These are phyloP conservation scores for Brenthis hecate DNA, from an alignment of 2,888 invertebrate species.

Conservation along the genomic window DNA sequence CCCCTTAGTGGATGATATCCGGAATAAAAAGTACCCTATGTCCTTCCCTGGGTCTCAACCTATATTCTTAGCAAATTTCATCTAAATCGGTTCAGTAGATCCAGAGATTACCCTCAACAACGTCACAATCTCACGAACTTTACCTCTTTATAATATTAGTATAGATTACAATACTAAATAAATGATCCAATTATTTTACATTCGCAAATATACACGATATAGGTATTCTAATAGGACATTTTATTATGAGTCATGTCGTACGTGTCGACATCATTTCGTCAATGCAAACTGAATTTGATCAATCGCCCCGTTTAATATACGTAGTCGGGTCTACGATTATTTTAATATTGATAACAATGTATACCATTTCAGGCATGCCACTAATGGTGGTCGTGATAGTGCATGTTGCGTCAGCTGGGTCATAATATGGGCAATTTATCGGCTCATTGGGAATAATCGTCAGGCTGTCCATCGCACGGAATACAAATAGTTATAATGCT, in stretches of 20 bases:
- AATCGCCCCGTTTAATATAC: conserved; percentile 23
- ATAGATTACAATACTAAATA: too few species aligned
- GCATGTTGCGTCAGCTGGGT: conserved; percentile 55
- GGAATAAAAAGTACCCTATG: too few species aligned
- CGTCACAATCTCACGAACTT: too few species aligned
- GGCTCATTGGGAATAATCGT: conserved; percentile 56
- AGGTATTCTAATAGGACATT: conserved; percentile 11
- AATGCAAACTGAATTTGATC: conserved; percentile 27
- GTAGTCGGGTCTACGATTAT: conserved; percentile 28
- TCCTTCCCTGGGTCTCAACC: too few species aligned
- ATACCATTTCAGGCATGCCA: conserved; percentile 36
- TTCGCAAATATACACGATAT: conserved; percentile 7
- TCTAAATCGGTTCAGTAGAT: too few species aligned
- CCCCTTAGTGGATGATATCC: too few species aligned
- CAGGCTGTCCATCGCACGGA: conserved; percentile 41
- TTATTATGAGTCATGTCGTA: conserved; percentile 16
- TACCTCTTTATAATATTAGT: too few species aligned
- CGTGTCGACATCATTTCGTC: conserved; percentile 22
- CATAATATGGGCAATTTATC: conserved; percentile 53
- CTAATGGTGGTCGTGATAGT: conserved; percentile 63
- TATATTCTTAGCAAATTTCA: too few species aligned
- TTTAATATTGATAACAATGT: conserved; percentile 42
- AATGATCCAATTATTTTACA: not conserved
- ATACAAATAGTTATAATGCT: conserved; percentile 43
- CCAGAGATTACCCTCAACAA: too few species aligned